Evolutionary conservation across 92 coral and sea anemone species (phyloP), one percentile per base, ranked within the genome.

Genomic region (Epizoanthus scotinus): DNA sequence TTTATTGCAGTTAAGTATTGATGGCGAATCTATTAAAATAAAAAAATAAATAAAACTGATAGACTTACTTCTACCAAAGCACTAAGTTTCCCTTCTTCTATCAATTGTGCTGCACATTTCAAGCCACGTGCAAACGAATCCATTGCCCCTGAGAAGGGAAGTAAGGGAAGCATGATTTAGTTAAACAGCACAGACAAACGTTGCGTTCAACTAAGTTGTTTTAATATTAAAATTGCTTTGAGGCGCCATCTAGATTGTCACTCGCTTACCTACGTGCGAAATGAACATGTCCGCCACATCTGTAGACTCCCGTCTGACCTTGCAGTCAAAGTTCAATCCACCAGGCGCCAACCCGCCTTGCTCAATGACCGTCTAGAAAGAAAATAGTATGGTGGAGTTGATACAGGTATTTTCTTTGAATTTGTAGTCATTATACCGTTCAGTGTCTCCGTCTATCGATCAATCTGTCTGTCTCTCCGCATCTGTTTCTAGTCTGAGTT

Each of bases 281-380:
- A 92, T 90, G 54, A 92, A 92, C 97, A 92, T 92, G 70, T 92
- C 97, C 26, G 83, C 90, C 29, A 87, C 61, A 70, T 92, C 97
- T 0, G 94, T 92, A 20, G 97, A 92, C 78, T 92, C 97, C 63
- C 97, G 88, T 68, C 97, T 91, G 40, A 92, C 92, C 79, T 92
- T 92, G 81, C 97, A 92, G 73, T 92, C 97, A 78, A 92, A 92
- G 88, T 92, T 92, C 44, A 92, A 80, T 0, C 97, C 97, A 21
- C 97, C 97, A 1, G 94, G 97, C 18, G 91, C 86, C 83, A 92
- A 67, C 28, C 97, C 97, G 6, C 91, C 89, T 79, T 92, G 97
- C 64, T 92, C 92, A 63, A 92, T 87, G 27, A 92, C 83, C 42
- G 87, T 83, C 97, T 92, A 59, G 61, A 61, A 69, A 13, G 3